Evolutionary conservation across 2,888 invertebrate genomes (phyloP), one percentile per base, ranked within the genome.

Genomic region (Apamea anceps): DNA sequence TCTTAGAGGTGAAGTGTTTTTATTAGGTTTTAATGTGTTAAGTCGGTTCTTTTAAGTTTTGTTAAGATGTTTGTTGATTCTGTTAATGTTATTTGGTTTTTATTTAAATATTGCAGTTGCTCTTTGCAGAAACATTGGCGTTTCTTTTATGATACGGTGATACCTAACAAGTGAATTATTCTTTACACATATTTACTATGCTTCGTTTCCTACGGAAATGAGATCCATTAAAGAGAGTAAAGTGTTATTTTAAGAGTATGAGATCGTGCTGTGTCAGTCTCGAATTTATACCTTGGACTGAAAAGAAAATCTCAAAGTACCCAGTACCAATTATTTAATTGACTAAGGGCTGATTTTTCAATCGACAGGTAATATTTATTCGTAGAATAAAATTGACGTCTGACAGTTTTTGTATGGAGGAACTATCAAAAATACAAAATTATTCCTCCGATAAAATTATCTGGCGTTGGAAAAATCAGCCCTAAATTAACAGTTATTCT

Each of bases 21-120:
- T 87, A 87, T 85, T 81, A 18, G 54, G 76, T 32, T 82, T 86
- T 85, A 82, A 86, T 86, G 85, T 75, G 83, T 84, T 81, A 54
- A 51, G 72, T 78, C 45, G 72, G 73, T 70, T 82, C 78, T 84
- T 86, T 82, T 79, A 79, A 79, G 85, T 84, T 81, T 80, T 72
- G 42, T 73, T 72, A 13, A 57, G 67, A 28, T 63, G 60, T 77
- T 62, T 82, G 67, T 82, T 63, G 67, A 63, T 77, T 42, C 62
- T 82, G 68, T 78, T 73, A 32, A 83, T 82, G 78, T 73, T 74
- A 65, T 77, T 78, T 51, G 48, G 37, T 60, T 82, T 62, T 65
- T 57, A 42, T 77, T 51, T 80, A 21, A 42, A 70, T 79, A 15
- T 74, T 74, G 67, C 60, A 71, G 60, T 78, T 68, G 15, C 57